Evolutionary conservation across 2,113 vertebrate genomes (phyloP).

Genomic region (Pyxicephalus adspersus): DNA sequence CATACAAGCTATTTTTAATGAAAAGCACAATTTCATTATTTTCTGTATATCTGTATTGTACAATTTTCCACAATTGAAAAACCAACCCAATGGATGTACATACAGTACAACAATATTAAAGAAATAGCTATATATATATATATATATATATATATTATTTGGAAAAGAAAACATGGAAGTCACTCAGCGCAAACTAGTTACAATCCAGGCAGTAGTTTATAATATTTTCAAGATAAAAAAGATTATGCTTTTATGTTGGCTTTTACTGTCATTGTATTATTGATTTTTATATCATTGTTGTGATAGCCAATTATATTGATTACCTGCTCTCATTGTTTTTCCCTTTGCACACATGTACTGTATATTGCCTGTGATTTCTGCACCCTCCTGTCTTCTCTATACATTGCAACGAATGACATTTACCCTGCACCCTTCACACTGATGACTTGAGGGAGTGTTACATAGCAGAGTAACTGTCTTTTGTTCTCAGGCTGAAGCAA

Average conservation of each 20-base stretch:
- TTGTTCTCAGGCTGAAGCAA: slow-evolving; percentile 28
- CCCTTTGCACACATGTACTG: not conserved
- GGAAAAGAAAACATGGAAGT: not conserved
- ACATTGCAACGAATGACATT: not conserved
- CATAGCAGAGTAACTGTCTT: slow-evolving; percentile 22
- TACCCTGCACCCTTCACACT: slow-evolving; percentile 19
- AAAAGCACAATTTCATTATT: no score
- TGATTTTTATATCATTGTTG: not conserved
- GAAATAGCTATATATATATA: no score
- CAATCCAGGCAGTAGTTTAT: not conserved
- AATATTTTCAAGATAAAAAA: not conserved
- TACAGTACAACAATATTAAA: no score
- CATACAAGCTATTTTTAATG: no score
- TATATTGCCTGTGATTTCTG: not conserved
- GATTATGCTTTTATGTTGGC: not conserved
- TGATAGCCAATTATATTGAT: slow-evolving; percentile 1
- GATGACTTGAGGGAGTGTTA: slow-evolving; percentile 15
- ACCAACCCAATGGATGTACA: no score
- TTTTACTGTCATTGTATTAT: not conserved
- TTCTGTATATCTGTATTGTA: no score
- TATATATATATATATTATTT: no score
- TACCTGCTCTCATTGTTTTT: not conserved
- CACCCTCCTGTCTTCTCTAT: not conserved
- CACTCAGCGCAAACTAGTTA: not conserved
- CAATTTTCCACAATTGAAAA: no score